Conservation (phyloP, 1,140 invertebrate species). For the Rhizoglyphus robini region DNA sequence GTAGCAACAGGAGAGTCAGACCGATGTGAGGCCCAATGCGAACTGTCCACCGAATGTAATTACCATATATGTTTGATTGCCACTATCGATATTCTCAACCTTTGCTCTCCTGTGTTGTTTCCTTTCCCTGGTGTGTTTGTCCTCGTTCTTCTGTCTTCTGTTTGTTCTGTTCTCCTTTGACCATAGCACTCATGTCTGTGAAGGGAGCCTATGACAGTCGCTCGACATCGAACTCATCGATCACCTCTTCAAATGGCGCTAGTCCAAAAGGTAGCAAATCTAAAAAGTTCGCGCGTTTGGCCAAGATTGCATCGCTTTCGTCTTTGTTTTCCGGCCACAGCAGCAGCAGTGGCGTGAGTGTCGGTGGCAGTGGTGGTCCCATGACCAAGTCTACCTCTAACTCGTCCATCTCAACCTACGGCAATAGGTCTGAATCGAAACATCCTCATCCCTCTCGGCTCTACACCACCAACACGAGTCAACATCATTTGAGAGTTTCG, state of each 20-base stretch:
- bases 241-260: not conserved
- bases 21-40: too few species aligned
- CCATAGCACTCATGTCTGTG: not conserved
- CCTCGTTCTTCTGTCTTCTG: too few species aligned
- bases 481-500: not conserved
- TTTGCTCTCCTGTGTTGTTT: too few species aligned
- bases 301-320: not conserved
- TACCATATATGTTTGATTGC: too few species aligned
- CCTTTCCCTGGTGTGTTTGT: too few species aligned
- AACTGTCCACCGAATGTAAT: too few species aligned
- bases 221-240: not conserved
- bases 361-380: not conserved
- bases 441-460: not conserved
- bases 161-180: too few species aligned
- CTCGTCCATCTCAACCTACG: not conserved
- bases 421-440: not conserved
- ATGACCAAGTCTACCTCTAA: not conserved
- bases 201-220: not conserved
- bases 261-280: slow-evolving; percentile 1
- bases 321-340: not conserved
- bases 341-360: not conserved
- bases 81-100: too few species aligned
- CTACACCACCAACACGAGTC: not conserved
- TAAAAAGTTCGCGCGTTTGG: not conserved
- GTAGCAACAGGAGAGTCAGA: too few species aligned